Base-by-base conservation (phyloP, 2,888 invertebrate genomes). In the Hedya salicella region DNA sequence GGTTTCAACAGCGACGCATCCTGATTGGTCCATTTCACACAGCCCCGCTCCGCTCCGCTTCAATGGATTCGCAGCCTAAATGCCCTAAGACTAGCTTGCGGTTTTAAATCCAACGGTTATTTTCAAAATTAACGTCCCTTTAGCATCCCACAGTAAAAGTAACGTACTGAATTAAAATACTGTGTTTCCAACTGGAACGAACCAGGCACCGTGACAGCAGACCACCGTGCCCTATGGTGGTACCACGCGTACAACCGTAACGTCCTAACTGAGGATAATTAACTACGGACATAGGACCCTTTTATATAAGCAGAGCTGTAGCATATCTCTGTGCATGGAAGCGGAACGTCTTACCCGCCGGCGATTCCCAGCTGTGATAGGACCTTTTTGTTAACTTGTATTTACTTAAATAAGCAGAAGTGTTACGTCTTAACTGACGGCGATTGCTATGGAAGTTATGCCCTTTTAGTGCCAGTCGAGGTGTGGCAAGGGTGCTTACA, bases 181-280 rank as follows among this genome's bases (percentile, higher is more conserved):
- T 74, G 80, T 71, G 68, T 71, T 68, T 71, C 77, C 73, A 74
- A 75, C 80, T 82, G 81, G 80, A 85, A 85, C 77, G 78, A 72
- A 71, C 61, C 78, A 78, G 66, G 66, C 50, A 73, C 78, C 88
- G 80, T 88, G 87, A 87, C 87, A 77, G 74, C 66, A 65, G 75
- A 71, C 70, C 76, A 75, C 75, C 78, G 85, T 88, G 82, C 77
- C 81, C 79, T 82, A 80, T 80, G 82, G 79, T 71, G 6, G 21
- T 32, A 16, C 9, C 36, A 9, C 6, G 1, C 9, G 2, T 9
- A 36, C 2, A 11, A 36, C 36, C 36, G 36, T 3, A 36, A 36
- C 11, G 36, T 9, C 36, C 8, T 9, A 36, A 36, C 36, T 9
- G 36, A 36, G 9, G 9, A 9, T 11, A 0, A 36, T 36, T 9